phyloP scores from a whole-genome alignment of 2,888 invertebrate species.

The Auanema sp. region DNA sequence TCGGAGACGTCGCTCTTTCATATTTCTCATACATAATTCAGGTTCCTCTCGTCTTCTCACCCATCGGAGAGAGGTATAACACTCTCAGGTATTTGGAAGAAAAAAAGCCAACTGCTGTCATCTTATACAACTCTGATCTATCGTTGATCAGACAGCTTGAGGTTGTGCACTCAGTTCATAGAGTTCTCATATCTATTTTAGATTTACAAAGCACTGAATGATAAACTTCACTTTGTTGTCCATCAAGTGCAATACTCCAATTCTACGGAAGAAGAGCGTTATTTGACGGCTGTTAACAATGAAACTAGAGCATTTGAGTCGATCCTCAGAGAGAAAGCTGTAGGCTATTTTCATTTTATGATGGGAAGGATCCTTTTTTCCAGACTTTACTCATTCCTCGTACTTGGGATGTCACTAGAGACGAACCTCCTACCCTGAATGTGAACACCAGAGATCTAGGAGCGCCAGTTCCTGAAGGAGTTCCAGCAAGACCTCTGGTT shows the following conservation, averaged over 20 bases:
- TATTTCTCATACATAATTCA: constrained; percentile 12
- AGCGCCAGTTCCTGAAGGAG: constrained; percentile 67
- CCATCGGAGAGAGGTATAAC: constrained; percentile 69
- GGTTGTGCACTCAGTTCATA: constrained; percentile 65
- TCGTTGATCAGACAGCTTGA: constrained; percentile 86
- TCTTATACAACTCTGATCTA: constrained; percentile 87
- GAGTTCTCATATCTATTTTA: not conserved
- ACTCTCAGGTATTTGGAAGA: constrained; percentile 54
- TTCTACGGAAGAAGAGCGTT: constrained; percentile 92
- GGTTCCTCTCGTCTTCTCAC: constrained; percentile 28
- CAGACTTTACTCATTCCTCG: constrained; percentile 56
- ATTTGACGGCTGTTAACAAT: constrained; percentile 71
- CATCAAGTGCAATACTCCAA: constrained; percentile 87
- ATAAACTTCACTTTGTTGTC: constrained; percentile 64
- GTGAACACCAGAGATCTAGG: constrained; percentile 29
- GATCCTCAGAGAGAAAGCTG: constrained; percentile 87
- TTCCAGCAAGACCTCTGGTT: constrained; percentile 31
- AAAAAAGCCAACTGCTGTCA: constrained; percentile 77
- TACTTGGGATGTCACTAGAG: constrained; percentile 55
- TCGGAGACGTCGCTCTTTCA: too few species aligned
- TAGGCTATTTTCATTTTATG: constrained; percentile 64
- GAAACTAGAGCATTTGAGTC: constrained; percentile 93
- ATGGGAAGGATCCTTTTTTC: constrained; percentile 6
- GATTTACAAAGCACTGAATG: constrained; percentile 15
- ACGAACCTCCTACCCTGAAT: constrained; percentile 46